Conservation (phyloP, 2,113 vertebrate species). For the Rhynchopsitta pachyrhyncha region DNA sequence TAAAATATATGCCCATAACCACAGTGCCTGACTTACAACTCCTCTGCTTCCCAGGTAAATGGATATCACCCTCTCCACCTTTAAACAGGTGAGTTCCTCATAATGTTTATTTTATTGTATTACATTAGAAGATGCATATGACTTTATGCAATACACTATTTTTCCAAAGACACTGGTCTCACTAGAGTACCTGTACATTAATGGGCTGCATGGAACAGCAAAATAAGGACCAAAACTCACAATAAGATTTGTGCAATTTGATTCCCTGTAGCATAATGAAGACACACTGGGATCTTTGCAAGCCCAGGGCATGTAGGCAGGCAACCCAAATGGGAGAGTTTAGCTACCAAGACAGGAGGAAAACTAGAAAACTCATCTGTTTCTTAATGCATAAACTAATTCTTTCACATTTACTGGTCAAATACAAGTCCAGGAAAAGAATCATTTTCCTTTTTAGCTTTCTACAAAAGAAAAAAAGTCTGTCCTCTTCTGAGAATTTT, state of each 20-base stretch:
- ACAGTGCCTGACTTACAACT: not conserved
- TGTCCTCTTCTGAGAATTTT: not conserved
- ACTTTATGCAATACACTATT: not conserved
- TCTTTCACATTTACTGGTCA: slow-evolving; percentile 24
- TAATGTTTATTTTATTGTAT: not conserved
- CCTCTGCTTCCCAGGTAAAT: not conserved
- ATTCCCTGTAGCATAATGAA: not conserved
- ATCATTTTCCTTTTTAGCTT: not conserved
- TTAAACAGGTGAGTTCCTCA: not conserved
- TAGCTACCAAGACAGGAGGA: not conserved
- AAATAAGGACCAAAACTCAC: not conserved
- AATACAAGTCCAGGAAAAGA: slow-evolving; percentile 3
- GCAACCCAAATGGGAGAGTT: not conserved
- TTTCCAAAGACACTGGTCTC: not conserved
- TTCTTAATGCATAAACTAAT: slow-evolving; percentile 16
- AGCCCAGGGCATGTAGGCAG: not conserved
- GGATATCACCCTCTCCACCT: not conserved
- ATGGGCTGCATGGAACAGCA: not conserved
- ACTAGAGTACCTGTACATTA: not conserved
- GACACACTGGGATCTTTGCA: not conserved
- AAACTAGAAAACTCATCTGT: not conserved
- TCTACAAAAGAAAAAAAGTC: slow-evolving; percentile 13
- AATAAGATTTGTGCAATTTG: not conserved
- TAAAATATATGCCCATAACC: not conserved
- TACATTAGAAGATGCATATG: not conserved